These are phyloP conservation scores for Nephrotoma guestfalica DNA, from an alignment of 2,888 invertebrate species.

Conservation along the genomic window DNA sequence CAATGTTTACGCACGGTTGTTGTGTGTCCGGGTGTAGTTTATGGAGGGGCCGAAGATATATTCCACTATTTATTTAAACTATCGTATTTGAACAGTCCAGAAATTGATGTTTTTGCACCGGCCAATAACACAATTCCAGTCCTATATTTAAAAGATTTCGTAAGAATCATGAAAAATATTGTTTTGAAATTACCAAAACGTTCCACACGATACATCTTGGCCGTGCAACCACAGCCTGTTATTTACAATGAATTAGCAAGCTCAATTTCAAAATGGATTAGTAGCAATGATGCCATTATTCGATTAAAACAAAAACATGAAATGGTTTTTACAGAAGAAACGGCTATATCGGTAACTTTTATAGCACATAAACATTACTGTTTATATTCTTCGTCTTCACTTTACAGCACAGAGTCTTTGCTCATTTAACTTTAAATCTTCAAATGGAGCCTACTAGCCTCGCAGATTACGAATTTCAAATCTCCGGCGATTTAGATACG, in stretches of 20 bases:
- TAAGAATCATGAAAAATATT: slow-evolving; percentile 35
- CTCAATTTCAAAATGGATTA: slow-evolving; percentile 26
- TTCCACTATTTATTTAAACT: slow-evolving; percentile 50
- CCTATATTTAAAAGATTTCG: slow-evolving; percentile 46
- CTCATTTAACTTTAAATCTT: slow-evolving; percentile 41
- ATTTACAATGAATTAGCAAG: slow-evolving; percentile 40
- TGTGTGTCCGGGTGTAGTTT: slow-evolving; percentile 44
- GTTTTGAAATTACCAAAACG: slow-evolving; percentile 37
- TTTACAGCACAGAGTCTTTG: slow-evolving; percentile 40
- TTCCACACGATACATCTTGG: slow-evolving; percentile 42
- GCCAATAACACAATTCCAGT: slow-evolving; percentile 46
- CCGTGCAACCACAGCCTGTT: slow-evolving; percentile 43
- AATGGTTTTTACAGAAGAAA: slow-evolving; percentile 39
- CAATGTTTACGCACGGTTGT: slow-evolving; percentile 35
- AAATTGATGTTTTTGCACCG: slow-evolving; percentile 41
- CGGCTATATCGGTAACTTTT: slow-evolving; percentile 28
- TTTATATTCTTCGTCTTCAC: neutral
- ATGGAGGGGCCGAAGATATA: slow-evolving; percentile 46
- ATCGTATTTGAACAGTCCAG: slow-evolving; percentile 46
- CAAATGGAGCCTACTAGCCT: slow-evolving; percentile 44
- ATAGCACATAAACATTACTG: neutral
- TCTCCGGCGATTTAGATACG: slow-evolving; percentile 7
- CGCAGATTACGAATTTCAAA: slow-evolving; percentile 35
- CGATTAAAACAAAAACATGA: slow-evolving; percentile 41
- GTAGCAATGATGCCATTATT: slow-evolving; percentile 20